phyloP scores from a whole-genome alignment of 1,140 invertebrate genomes.

The Temnothorax longispinosus region DNA sequence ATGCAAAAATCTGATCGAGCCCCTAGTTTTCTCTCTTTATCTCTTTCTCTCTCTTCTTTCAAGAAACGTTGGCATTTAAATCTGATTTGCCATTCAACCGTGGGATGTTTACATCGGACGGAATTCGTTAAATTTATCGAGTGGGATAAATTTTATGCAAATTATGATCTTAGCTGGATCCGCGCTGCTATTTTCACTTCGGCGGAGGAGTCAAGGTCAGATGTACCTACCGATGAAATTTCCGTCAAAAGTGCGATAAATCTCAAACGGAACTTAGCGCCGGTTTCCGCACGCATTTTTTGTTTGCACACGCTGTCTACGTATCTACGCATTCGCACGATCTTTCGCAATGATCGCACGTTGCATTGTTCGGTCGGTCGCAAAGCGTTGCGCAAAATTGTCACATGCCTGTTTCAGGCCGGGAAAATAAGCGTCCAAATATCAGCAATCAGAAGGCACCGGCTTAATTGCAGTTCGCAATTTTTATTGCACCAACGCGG shows the following conservation, averaged over 20 bases:
- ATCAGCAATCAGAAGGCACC: not conserved
- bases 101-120: not conserved
- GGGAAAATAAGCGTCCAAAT: not conserved
- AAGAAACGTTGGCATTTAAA: constrained; percentile 24
- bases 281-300: constrained; percentile 32
- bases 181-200: constrained; percentile 9
- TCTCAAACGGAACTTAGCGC: constrained; percentile 16
- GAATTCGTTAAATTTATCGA: not conserved
- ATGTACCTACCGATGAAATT: constrained; percentile 1
- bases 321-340: constrained; percentile 1
- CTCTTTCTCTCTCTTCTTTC: not conserved
- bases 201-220: not conserved
- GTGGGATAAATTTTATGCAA: constrained; percentile 27
- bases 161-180: not conserved
- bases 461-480: not conserved
- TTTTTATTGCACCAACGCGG: constrained; percentile 25
- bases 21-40: too few relatives aligned
- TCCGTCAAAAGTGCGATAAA: constrained; percentile 9
- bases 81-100: constrained; percentile 10
- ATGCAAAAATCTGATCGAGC: not conserved
- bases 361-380: constrained; percentile 44
- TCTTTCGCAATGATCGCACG: constrained; percentile 39
- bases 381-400: constrained; percentile 43
- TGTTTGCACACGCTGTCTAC: not conserved
- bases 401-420: constrained; percentile 17